Percentiles rank a stretch among this genome's conserved stretches.
phyloP scores from a whole-genome alignment of 2,888 invertebrate genomes.

The Adela reaumurella region DNA sequence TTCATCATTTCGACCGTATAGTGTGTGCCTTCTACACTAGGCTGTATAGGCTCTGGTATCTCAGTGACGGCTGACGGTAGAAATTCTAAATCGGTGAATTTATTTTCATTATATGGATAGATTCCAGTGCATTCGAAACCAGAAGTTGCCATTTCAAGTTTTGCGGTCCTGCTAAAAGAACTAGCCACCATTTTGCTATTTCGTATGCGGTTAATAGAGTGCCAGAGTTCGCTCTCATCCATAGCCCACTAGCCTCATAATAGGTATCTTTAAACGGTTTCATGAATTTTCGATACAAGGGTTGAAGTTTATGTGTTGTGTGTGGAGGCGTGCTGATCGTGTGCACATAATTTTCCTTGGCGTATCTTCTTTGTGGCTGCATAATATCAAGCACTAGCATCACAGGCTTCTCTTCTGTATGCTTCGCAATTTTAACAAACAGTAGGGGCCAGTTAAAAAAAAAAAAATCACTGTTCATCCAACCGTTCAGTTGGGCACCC shows the following conservation, averaged over 20 bases:
- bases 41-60: conserved; percentile 4
- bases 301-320: conserved; percentile 15
- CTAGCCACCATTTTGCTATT: conserved; percentile 11
- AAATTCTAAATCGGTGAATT: conserved; percentile 11
- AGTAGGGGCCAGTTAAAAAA: too few relatives aligned
- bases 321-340: conserved; percentile 14
- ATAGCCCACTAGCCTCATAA: conserved; percentile 10
- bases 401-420: background rate
- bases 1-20: too few relatives aligned
- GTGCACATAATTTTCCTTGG: conserved; percentile 1
- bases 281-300: conserved; percentile 15
- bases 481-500: too few relatives aligned
- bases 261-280: conserved; percentile 15
- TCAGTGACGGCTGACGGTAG: conserved; percentile 4
- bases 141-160: conserved; percentile 10
- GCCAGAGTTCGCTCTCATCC: conserved; percentile 14
- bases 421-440: too few relatives aligned
- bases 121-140: conserved; percentile 14
- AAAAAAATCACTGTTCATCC: too few relatives aligned
- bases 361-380: background rate
- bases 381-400: background rate
- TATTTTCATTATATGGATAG: conserved; percentile 10
- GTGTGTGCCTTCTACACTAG: too few relatives aligned
- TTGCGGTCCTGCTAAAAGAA: conserved; percentile 11
- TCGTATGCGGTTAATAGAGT: conserved; percentile 11